Evolutionary conservation across 2,113 vertebrate genomes (phyloP).

Genomic region (Oryzias woworae): DNA sequence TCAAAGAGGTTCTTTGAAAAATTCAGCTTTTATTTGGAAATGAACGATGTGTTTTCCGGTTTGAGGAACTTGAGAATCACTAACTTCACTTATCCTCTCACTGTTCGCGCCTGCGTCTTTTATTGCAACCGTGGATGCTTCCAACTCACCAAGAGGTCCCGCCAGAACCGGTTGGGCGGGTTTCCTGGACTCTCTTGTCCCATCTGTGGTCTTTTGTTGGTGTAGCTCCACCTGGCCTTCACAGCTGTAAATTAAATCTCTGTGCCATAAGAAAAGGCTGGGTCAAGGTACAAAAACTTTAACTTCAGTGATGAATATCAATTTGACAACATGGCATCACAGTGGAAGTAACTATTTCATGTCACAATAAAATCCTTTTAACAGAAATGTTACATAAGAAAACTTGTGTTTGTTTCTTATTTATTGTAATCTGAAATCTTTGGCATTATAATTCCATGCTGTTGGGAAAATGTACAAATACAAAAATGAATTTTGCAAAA

Average conservation of each 20-base stretch:
- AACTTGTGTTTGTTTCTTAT: no score
- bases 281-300: not conserved
- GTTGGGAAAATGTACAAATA: not conserved
- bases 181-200: constrained; percentile 55
- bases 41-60: not conserved
- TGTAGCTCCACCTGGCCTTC: constrained; percentile 16
- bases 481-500: no score
- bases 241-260: not conserved
- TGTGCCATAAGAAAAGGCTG: not conserved
- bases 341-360: no score
- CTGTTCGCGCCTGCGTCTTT: constrained; percentile 63
- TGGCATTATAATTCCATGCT: not conserved
- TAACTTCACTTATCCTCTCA: constrained; percentile 26
- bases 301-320: no score
- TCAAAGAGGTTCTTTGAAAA: not conserved
- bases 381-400: not conserved
- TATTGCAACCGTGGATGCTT: constrained; percentile 56
- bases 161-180: constrained; percentile 60
- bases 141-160: constrained; percentile 63
- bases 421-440: no score
- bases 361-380: not conserved
- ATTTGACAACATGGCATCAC: no score
- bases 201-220: constrained; percentile 34
- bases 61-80: not conserved
- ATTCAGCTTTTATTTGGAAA: constrained; percentile 31